Conservation (phyloP, 2,113 vertebrate genomes). For the Osmerus mordax region DNA sequence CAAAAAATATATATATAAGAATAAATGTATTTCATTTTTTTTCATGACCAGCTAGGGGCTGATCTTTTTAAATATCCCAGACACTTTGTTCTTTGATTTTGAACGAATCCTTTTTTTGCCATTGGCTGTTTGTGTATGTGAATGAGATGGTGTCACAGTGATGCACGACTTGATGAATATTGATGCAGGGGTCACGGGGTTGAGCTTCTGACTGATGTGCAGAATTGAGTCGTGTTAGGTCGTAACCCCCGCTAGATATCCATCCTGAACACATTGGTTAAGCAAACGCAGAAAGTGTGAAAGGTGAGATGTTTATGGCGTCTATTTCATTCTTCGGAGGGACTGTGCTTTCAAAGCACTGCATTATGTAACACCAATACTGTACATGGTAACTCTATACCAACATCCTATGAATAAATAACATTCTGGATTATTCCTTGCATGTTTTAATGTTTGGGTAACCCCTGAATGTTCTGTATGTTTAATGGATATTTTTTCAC, state of each 20-base stretch:
- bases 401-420: too few species aligned
- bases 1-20: constrained; percentile 19
- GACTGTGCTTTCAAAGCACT: too few species aligned
- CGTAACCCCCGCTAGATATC: constrained; percentile 1
- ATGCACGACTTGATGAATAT: constrained; percentile 35
- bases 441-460: too few species aligned
- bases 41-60: constrained; percentile 9
- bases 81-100: constrained; percentile 20
- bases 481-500: too few species aligned
- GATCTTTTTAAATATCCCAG: constrained; percentile 4
- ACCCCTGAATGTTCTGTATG: too few species aligned
- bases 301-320: neutral
- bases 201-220: constrained; percentile 14
- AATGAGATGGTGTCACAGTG: neutral
- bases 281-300: neutral
- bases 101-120: neutral
- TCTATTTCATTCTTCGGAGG: too few species aligned
- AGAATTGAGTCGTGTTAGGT: constrained; percentile 26
- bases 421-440: too few species aligned
- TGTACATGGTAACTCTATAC: too few species aligned
- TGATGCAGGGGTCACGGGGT: constrained; percentile 13
- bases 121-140: constrained; percentile 15
- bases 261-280: neutral
- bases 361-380: too few species aligned
- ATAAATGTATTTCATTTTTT: neutral